A percentile compares a stretch with the other conserved stretches of the same genome.
phyloP scores from a whole-genome alignment of 1,140 invertebrate species.

The Drosophila bifasciata region DNA sequence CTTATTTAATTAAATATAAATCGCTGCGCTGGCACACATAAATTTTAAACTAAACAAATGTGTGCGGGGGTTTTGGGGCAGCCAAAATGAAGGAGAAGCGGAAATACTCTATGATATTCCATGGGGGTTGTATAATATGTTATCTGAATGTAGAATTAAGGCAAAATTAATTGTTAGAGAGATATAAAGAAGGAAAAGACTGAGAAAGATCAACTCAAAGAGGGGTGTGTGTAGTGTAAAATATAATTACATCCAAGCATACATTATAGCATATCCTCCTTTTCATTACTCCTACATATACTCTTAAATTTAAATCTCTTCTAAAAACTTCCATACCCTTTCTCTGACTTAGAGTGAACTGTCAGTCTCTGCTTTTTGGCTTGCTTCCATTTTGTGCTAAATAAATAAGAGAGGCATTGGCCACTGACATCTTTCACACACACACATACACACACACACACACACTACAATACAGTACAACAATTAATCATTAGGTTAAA shows the following conservation, averaged over 20 bases:
- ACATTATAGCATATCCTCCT: no score
- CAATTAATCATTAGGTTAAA: conserved; percentile 79
- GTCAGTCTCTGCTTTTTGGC: conserved; percentile 6
- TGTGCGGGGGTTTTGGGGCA: neutral
- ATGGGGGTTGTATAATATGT: neutral
- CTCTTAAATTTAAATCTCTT: no score
- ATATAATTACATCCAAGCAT: no score
- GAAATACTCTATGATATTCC: neutral
- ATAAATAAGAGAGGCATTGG: conserved; percentile 64
- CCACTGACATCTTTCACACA: neutral
- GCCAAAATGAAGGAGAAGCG: neutral
- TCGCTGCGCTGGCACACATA: conserved; percentile 66
- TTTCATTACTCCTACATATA: no score
- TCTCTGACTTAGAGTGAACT: neutral
- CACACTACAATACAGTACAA: conserved; percentile 30
- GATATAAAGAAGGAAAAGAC: no score
- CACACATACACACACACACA: conserved; percentile 6
- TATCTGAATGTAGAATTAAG: no score
- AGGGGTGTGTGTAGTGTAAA: no score
- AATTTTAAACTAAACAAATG: conserved; percentile 56
- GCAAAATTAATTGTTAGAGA: no score
- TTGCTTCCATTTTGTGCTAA: conserved; percentile 63
- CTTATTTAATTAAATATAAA: conserved; percentile 79
- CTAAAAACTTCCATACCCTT: neutral
- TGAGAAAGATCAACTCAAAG: no score